Percentiles rank a stretch among this genome's conserved stretches.
These are phyloP conservation scores for Pollenia griseotomentosa DNA, from an alignment of 2,888 invertebrate species.

Conservation along the genomic window DNA sequence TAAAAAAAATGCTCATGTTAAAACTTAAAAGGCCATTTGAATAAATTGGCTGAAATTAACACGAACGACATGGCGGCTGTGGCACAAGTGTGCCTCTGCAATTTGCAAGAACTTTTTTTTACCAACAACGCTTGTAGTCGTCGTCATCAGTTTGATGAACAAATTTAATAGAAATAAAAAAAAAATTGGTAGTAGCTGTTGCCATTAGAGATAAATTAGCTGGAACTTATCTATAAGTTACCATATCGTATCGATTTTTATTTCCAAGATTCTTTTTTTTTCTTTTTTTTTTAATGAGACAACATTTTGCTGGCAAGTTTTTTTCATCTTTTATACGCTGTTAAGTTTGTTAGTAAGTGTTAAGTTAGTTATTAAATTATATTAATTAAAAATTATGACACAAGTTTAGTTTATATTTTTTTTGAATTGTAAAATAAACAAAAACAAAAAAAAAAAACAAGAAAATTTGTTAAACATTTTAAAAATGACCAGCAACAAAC, in stretches of 20 bases:
- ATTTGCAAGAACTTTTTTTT: conserved; percentile 37
- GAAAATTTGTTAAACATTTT: not conserved
- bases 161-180: not conserved
- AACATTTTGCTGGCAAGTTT: conserved; percentile 34
- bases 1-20: conserved; percentile 39
- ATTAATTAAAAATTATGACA: conserved; percentile 58
- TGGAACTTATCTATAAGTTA: conserved; percentile 64
- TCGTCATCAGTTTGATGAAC: no score
- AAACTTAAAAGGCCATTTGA: conserved; percentile 58
- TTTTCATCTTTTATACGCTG: not conserved
- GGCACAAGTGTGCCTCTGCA: conserved; percentile 48
- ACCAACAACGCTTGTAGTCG: not conserved
- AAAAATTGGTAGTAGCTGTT: conserved; percentile 28
- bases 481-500: conserved; percentile 9
- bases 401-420: conserved; percentile 22
- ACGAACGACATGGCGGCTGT: conserved; percentile 13
- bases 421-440: not conserved
- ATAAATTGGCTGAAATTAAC: conserved; percentile 62
- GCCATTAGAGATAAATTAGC: conserved; percentile 58
- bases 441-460: conserved; percentile 8
- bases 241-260: conserved; percentile 10
- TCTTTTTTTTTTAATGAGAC: conserved; percentile 26
- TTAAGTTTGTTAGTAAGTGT: not conserved
- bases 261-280: not conserved
- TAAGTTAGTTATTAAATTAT: conserved; percentile 50